Percentiles rank a stretch among this genome's conserved stretches.
phyloP scores from a whole-genome alignment of 2,888 invertebrate species.

The Calameuta filiformis region DNA sequence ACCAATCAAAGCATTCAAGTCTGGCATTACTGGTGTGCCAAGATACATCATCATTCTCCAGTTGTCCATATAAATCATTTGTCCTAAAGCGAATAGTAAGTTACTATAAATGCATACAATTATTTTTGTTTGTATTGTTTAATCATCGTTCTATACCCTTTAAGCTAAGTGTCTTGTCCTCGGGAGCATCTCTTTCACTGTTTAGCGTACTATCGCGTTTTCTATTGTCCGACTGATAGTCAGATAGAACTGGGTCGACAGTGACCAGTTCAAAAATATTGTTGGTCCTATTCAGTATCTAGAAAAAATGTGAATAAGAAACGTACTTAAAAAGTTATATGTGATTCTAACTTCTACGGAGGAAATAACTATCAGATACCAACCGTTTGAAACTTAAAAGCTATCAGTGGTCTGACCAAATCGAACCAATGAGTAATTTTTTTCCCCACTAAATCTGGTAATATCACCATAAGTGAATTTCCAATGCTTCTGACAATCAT shows the following conservation, averaged over 20 bases:
- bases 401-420: slow-evolving; percentile 89
- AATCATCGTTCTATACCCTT: slow-evolving; percentile 72
- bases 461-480: slow-evolving; percentile 88
- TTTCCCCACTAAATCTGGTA: slow-evolving; percentile 88
- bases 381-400: slow-evolving; percentile 95
- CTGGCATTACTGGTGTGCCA: slow-evolving; percentile 96
- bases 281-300: slow-evolving; percentile 95
- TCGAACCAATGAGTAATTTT: slow-evolving; percentile 94
- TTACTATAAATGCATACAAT: not conserved
- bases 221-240: slow-evolving; percentile 70
- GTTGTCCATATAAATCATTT: slow-evolving; percentile 99
- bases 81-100: slow-evolving; percentile 72
- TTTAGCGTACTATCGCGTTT: slow-evolving; percentile 71
- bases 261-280: slow-evolving; percentile 96
- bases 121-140: not conserved
- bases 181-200: slow-evolving; percentile 75
- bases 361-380: slow-evolving; percentile 58
- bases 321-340: not conserved
- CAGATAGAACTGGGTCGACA: slow-evolving; percentile 83
- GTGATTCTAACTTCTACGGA: not conserved
- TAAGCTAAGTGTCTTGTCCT: slow-evolving; percentile 81
- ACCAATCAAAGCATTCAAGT: slow-evolving; percentile 90
- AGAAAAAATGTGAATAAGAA: slow-evolving; percentile 31
- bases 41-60: slow-evolving; percentile 98
- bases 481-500: slow-evolving; percentile 91